These are phyloP conservation scores for Enteromius mattozi DNA, from an alignment of 2,797 vertebrate species.

Conservation along the genomic window DNA sequence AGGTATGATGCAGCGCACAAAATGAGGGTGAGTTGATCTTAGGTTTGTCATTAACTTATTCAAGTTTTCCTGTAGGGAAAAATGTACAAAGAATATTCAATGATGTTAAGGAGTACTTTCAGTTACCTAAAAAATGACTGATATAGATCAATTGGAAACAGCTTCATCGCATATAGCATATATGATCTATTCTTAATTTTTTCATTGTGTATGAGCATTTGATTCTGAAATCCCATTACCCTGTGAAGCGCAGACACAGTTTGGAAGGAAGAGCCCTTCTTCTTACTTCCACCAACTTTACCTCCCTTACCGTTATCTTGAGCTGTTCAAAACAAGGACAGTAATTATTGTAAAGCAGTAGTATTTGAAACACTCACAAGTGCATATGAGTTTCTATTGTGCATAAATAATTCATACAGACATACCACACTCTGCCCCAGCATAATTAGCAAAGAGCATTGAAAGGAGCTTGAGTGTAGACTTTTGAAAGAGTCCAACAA, in stretches of 20 bases:
- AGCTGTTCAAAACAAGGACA: not conserved
- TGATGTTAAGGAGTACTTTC: not conserved
- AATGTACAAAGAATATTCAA: not conserved
- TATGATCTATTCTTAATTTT: not conserved
- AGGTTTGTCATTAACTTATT: constrained; percentile 90
- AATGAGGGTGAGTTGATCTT: constrained; percentile 85
- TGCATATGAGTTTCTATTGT: constrained; percentile 29
- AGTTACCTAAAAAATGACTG: not conserved
- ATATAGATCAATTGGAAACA: not conserved
- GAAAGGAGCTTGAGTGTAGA: constrained; percentile 81
- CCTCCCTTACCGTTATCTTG: constrained; percentile 64
- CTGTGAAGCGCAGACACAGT: constrained; percentile 86
- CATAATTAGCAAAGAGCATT: constrained; percentile 80
- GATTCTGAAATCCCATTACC: constrained; percentile 55
- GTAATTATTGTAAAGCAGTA: not conserved
- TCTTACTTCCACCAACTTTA: constrained; percentile 75
- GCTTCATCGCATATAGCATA: not conserved
- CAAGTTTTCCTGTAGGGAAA: constrained; percentile 81
- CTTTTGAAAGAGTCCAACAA: constrained; percentile 85
- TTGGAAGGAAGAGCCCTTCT: constrained; percentile 89
- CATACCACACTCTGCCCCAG: constrained; percentile 76
- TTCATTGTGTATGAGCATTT: not conserved
- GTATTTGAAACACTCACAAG: not conserved
- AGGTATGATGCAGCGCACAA: constrained; percentile 87
- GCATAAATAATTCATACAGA: not conserved